These are phyloP conservation scores for Bugula neritina DNA, from an alignment of 2,888 invertebrate species.

Conservation along the genomic window DNA sequence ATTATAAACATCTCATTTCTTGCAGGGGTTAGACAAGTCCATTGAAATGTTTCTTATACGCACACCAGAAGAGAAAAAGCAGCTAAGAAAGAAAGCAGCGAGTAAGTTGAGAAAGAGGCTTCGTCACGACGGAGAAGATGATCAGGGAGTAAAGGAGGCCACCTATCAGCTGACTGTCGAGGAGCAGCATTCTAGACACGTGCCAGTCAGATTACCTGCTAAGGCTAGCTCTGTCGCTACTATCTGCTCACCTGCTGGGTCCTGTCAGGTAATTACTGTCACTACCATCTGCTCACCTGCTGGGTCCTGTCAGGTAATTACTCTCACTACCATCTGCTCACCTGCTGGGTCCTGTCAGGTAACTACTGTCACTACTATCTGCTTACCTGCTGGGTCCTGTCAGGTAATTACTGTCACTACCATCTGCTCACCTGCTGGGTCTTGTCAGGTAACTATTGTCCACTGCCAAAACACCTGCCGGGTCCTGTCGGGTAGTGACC, in stretches of 20 bases:
- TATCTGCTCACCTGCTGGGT: background rate
- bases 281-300: too few species aligned
- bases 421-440: too few species aligned
- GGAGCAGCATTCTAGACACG: constrained; percentile 13
- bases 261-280: background rate
- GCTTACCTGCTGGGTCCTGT: too few species aligned
- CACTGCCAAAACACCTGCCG: too few species aligned
- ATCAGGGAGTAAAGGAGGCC: constrained; percentile 18
- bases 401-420: too few species aligned
- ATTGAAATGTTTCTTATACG: constrained; percentile 79
- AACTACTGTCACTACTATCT: too few species aligned
- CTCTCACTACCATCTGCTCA: too few species aligned
- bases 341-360: too few species aligned
- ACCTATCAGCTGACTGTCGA: constrained; percentile 29
- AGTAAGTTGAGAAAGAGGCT: constrained; percentile 56
- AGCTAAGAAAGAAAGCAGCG: constrained; percentile 70
- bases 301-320: too few species aligned
- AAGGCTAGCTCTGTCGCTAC: background rate
- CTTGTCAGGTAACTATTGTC: too few species aligned
- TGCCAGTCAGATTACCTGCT: constrained; percentile 5
- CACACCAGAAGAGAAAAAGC: constrained; percentile 65
- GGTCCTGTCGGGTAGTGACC: too few species aligned
- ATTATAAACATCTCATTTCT: too few species aligned
- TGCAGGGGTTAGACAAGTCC: constrained; percentile 68
- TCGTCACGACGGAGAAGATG: constrained; percentile 39